Percentiles rank a stretch among this genome's conserved stretches.
These are phyloP conservation scores for Diarsia dahlii DNA, from an alignment of 2,888 invertebrate genomes.

Conservation along the genomic window DNA sequence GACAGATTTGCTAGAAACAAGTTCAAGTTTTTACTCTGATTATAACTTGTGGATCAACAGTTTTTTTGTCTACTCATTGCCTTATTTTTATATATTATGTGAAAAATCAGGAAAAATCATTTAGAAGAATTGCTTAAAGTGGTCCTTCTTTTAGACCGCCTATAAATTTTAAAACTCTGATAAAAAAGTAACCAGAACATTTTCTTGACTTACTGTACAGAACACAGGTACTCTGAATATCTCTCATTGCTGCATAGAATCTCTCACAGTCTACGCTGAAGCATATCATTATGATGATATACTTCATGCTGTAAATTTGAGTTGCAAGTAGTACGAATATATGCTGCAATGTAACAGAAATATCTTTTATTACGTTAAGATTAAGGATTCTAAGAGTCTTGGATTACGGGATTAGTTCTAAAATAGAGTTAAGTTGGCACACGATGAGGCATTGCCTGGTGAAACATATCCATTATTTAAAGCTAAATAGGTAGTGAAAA, in stretches of 20 bases:
- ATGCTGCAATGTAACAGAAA: conserved; percentile 1
- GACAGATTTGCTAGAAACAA: no score
- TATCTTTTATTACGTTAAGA: no score
- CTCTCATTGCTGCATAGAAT: conserved; percentile 2
- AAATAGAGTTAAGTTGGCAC: no score
- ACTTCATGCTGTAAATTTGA: neutral
- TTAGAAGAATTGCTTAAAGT: neutral
- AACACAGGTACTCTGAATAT: conserved; percentile 6
- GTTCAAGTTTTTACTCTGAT: neutral
- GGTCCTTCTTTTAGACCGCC: neutral
- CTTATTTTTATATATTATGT: neutral
- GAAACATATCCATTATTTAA: no score
- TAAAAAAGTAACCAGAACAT: neutral
- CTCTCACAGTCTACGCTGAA: conserved; percentile 11
- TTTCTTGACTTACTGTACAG: neutral
- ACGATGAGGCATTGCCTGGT: no score
- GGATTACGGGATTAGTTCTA: no score
- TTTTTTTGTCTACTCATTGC: neutral
- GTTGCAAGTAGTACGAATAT: neutral
- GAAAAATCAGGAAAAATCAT: neutral
- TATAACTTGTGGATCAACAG: neutral
- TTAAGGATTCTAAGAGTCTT: no score
- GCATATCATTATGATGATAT: neutral
- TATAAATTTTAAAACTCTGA: neutral
- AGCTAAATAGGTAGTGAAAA: no score